These are phyloP conservation scores for Noctua janthina DNA, from an alignment of 2,888 invertebrate species.

Conservation along the genomic window DNA sequence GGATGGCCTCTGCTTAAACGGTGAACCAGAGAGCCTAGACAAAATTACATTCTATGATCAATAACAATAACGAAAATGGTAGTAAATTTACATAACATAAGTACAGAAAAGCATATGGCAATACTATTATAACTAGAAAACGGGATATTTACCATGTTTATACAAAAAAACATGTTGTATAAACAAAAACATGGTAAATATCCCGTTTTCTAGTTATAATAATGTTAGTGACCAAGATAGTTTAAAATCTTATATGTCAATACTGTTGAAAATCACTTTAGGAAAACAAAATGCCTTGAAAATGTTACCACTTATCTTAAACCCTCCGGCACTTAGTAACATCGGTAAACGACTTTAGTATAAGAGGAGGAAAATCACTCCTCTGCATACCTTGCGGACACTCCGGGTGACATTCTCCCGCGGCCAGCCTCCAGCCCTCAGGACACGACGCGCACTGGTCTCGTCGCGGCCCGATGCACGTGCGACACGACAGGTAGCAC, in stretches of 20 bases:
- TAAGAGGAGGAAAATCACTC: neutral
- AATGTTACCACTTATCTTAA: too few relatives aligned
- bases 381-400: slow-evolving; percentile 92
- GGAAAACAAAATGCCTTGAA: neutral
- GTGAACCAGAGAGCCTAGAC: neutral
- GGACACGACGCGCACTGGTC: slow-evolving; percentile 97
- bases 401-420: slow-evolving; percentile 95
- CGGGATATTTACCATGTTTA: too few relatives aligned
- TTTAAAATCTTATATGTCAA: neutral
- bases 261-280: neutral
- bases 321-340: neutral
- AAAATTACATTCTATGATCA: neutral
- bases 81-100: neutral
- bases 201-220: too few relatives aligned
- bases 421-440: slow-evolving; percentile 94
- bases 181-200: too few relatives aligned
- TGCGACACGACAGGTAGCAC: slow-evolving; percentile 95
- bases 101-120: neutral
- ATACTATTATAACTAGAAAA: too few relatives aligned
- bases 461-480: slow-evolving; percentile 95
- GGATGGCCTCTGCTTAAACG: neutral
- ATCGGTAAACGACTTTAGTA: neutral
- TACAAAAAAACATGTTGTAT: too few relatives aligned
- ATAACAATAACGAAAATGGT: neutral
- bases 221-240: too few relatives aligned